Evolutionary conservation across 2,888 invertebrate genomes (phyloP).

Genomic region (Hermaeophaga mercurialis): DNA sequence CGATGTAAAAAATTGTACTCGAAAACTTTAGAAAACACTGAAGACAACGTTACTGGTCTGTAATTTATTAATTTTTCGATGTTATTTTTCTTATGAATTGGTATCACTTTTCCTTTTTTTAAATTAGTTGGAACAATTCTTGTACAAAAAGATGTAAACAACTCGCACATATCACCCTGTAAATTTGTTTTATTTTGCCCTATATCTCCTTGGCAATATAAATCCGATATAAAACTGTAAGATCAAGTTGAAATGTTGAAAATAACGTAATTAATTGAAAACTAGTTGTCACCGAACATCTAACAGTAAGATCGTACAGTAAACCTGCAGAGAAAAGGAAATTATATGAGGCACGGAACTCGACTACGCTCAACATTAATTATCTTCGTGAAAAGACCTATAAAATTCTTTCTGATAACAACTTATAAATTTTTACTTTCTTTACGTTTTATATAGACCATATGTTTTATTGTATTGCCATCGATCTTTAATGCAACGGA

Average conservation of each 20-base stretch:
- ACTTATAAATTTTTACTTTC: slow-evolving; percentile 21
- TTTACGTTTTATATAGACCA: slow-evolving; percentile 16
- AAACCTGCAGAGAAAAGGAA: slow-evolving; percentile 20
- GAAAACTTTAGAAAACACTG: too few species aligned
- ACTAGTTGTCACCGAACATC: slow-evolving; percentile 15
- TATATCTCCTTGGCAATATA: background rate
- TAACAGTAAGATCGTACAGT: slow-evolving; percentile 30
- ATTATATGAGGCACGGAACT: slow-evolving; percentile 12
- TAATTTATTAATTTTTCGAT: too few species aligned
- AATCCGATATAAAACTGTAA: slow-evolving; percentile 20
- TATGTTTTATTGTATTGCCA: slow-evolving; percentile 5
- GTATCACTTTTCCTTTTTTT: too few species aligned
- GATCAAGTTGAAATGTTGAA: slow-evolving; percentile 19
- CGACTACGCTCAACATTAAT: background rate
- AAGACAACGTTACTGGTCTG: too few species aligned
- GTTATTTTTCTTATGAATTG: too few species aligned
- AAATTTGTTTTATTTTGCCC: too few species aligned
- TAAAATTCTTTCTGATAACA: too few species aligned
- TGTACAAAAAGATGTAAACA: too few species aligned
- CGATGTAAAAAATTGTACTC: too few species aligned
- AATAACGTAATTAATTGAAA: slow-evolving; percentile 17
- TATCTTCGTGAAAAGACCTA: slow-evolving; percentile 7
- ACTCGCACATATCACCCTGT: too few species aligned
- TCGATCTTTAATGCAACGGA: background rate
- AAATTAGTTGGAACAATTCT: too few species aligned